Percentiles rank a stretch among this genome's conserved stretches.
These are phyloP conservation scores for Ostrea edulis DNA, from an alignment of 1,140 invertebrate genomes.

Conservation along the genomic window DNA sequence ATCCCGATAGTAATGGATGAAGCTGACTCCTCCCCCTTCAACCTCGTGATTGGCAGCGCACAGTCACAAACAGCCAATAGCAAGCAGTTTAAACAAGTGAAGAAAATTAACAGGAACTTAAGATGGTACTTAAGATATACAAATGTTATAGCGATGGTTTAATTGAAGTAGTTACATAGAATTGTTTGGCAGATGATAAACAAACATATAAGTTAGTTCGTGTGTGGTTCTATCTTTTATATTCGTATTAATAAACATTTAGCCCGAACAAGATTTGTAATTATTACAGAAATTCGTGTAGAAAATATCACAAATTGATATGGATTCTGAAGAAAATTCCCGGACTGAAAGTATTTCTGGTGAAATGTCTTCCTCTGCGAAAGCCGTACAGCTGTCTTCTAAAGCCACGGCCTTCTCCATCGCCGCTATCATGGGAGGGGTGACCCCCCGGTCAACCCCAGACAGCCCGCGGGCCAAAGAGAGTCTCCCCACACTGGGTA, in stretches of 20 bases:
- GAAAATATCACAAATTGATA: background rate
- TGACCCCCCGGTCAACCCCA: background rate
- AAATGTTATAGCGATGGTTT: constrained; percentile 37
- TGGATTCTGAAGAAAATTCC: constrained; percentile 54
- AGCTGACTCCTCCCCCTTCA: constrained; percentile 25
- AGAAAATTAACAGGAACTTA: constrained; percentile 38
- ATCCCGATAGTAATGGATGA: background rate
- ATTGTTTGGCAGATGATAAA: constrained; percentile 39
- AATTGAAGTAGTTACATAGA: constrained; percentile 39
- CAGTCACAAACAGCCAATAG: constrained; percentile 23
- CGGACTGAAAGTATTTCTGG: constrained; percentile 40
- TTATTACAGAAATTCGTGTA: background rate
- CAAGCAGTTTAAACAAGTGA: constrained; percentile 29
- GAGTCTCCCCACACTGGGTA: constrained; percentile 5
- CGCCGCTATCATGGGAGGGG: constrained; percentile 70
- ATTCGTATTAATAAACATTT: constrained; percentile 31
- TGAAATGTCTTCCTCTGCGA: constrained; percentile 52
- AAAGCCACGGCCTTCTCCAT: constrained; percentile 73
- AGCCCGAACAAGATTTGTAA: background rate
- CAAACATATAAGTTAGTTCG: constrained; percentile 25
- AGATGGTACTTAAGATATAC: constrained; percentile 39
- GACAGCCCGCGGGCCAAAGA: constrained; percentile 3
- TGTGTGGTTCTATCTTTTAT: constrained; percentile 33
- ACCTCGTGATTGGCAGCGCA: background rate
- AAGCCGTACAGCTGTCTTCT: constrained; percentile 62